Evolutionary conservation across 1,140 invertebrate genomes (phyloP).

Genomic region (Melanaphis sacchari): DNA sequence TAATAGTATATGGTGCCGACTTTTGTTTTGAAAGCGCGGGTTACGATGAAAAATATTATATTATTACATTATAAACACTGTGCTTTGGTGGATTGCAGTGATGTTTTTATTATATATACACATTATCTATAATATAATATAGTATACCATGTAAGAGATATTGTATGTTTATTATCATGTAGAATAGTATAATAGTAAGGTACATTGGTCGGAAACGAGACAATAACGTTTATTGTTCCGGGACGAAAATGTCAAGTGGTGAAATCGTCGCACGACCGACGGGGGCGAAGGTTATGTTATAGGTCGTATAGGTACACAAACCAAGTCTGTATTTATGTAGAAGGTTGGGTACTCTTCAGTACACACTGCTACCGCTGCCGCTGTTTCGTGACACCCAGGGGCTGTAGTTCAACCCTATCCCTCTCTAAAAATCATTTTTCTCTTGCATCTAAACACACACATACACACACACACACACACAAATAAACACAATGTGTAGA

Average conservation of each 20-base stretch:
- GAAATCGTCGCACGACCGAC: neutral
- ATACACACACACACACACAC: too few relatives aligned
- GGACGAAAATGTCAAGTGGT: constrained; percentile 17
- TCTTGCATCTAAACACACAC: neutral
- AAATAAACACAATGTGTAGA: too few relatives aligned
- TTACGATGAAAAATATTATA: neutral
- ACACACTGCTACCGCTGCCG: neutral
- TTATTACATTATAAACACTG: too few relatives aligned
- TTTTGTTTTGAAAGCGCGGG: too few relatives aligned
- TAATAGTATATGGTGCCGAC: neutral
- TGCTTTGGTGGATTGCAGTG: neutral
- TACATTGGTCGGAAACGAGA: neutral
- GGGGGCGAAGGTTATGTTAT: constrained; percentile 14
- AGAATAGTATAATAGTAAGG: neutral
- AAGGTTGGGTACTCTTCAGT: neutral
- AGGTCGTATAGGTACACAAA: neutral
- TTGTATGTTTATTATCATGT: neutral
- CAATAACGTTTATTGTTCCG: constrained; percentile 12
- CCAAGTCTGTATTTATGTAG: neutral
- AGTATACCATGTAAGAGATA: neutral
- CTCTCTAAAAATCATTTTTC: neutral
- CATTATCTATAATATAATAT: neutral
- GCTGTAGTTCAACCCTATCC: neutral
- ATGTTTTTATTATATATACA: neutral
- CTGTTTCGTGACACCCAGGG: neutral